Base-by-base conservation (phyloP, 30 jellyfish, hydroid and myxozoan genomes). In the Pseudorhiza aurosa region DNA sequence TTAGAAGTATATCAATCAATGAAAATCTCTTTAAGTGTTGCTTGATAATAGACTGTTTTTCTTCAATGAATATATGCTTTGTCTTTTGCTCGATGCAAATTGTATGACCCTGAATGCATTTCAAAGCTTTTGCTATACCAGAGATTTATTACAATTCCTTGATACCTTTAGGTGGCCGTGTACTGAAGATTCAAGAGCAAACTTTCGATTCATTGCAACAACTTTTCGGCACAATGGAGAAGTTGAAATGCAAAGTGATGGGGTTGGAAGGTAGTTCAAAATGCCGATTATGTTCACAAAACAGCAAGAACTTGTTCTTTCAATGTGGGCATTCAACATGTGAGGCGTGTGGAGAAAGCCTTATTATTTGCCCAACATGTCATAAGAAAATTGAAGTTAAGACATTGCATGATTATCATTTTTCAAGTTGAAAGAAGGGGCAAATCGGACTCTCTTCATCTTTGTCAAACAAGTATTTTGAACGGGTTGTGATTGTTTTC, bases 321-420 rank as follows among this genome's bases (percentile, higher is more conserved):
- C 69, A 70, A 50, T 84, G 95, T 45, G 95, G 95, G 31, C 95
- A 84, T 62, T 88, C 89, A 5, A 55, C 95, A 3, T 84, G 95
- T 43, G 89, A 84, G 37, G 50, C 60, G 31, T 84, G 95, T 58
- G 76, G 88, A 2, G 95, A 84, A 62, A 53, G 43, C 39, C 81
- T 84, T 12, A 45, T 35, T 65, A 75, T 51, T n/a, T 84, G 95
- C 32, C 95, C 95, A n/a, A 40, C 47, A 11, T 84, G 95, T 56
- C 72, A 75, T 36, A 53, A 53, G 29, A 70, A 58, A 30, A 84
- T 84, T 18, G 95, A 84, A 68, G 82, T 68, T 21, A 68, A 68
- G 44, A 68, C 82, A 2, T 8, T 60, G 51, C 75, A 60, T 60
- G 49, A 8, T 2, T 60, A 15, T 3, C 25, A 4, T 47, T 4